Evolutionary conservation across 2,888 invertebrate genomes (phyloP).

Genomic region (Caenorhabditis uteleia): DNA sequence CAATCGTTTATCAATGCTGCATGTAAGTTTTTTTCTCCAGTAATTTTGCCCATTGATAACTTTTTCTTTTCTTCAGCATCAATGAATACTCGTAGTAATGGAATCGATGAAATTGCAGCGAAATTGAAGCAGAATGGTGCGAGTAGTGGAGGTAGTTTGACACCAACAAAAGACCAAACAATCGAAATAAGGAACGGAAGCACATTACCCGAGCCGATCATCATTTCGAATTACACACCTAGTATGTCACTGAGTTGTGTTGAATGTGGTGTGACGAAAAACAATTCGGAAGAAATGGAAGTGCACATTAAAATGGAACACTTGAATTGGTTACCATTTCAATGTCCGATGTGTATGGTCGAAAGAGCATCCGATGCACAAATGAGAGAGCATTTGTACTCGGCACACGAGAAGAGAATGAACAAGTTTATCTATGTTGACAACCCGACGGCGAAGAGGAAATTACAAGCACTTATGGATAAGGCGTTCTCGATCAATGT

Average conservation of each 20-base stretch:
- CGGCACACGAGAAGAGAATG: conserved; percentile 61
- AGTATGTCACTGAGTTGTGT: conserved; percentile 60
- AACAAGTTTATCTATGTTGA: conserved; percentile 66
- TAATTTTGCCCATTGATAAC: no score
- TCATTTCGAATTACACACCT: conserved; percentile 51
- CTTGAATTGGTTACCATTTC: conserved; percentile 67
- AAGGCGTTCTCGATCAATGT: conserved; percentile 37
- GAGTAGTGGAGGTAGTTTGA: conserved; percentile 8
- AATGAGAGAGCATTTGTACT: conserved; percentile 68
- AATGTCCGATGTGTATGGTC: conserved; percentile 62
- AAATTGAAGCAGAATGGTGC: conserved; percentile 41
- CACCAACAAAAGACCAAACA: background rate
- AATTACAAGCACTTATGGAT: conserved; percentile 64
- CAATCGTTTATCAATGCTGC: no score
- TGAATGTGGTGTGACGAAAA: conserved; percentile 63
- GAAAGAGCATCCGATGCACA: conserved; percentile 65
- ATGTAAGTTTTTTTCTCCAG: no score
- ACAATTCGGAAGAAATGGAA: conserved; percentile 64
- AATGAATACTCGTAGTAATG: conserved; percentile 9
- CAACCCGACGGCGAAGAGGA: conserved; percentile 62
- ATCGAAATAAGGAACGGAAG: background rate
- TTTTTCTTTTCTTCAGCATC: background rate
- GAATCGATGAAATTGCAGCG: conserved; percentile 46
- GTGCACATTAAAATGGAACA: conserved; percentile 64
- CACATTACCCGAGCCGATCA: conserved; percentile 12